These are phyloP conservation scores for Labia minor DNA, from an alignment of 2,888 invertebrate genomes.

Conservation along the genomic window DNA sequence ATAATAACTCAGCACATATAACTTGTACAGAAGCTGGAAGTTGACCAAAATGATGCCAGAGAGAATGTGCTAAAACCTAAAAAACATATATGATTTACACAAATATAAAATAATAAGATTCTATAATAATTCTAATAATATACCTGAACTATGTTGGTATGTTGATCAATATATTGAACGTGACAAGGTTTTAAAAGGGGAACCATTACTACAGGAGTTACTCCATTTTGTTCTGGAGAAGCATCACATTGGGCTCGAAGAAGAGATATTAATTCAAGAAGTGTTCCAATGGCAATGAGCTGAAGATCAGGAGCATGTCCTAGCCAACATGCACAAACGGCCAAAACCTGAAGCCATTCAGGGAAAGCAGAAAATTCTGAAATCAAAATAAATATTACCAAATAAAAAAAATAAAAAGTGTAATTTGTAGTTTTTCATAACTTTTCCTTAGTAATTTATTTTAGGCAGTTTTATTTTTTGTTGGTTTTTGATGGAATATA, in stretches of 20 bases:
- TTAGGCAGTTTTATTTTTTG: too few relatives aligned
- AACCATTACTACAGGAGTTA: conserved; percentile 56
- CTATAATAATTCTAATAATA: conserved; percentile 17
- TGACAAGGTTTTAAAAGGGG: conserved; percentile 57
- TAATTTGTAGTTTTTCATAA: too few relatives aligned
- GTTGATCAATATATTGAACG: conserved; percentile 53
- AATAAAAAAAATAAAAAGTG: too few relatives aligned
- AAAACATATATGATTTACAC: conserved; percentile 27
- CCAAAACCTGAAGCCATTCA: conserved; percentile 59
- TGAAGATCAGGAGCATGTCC: conserved; percentile 50
- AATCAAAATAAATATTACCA: conserved; percentile 20
- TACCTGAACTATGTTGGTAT: conserved; percentile 57
- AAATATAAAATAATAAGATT: neutral
- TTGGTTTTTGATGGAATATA: too few relatives aligned
- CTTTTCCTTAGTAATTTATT: too few relatives aligned
- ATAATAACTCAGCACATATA: conserved; percentile 56
- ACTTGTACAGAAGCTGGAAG: conserved; percentile 46
- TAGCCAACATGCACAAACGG: conserved; percentile 56
- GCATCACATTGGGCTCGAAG: conserved; percentile 41
- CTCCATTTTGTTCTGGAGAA: conserved; percentile 36
- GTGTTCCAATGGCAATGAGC: conserved; percentile 54
- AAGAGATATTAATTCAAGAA: conserved; percentile 58
- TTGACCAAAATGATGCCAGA: conserved; percentile 60
- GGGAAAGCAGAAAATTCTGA: conserved; percentile 42
- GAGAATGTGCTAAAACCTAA: conserved; percentile 51